These are phyloP conservation scores for Apoda limacodes DNA, from an alignment of 2,888 invertebrate species.

Conservation along the genomic window DNA sequence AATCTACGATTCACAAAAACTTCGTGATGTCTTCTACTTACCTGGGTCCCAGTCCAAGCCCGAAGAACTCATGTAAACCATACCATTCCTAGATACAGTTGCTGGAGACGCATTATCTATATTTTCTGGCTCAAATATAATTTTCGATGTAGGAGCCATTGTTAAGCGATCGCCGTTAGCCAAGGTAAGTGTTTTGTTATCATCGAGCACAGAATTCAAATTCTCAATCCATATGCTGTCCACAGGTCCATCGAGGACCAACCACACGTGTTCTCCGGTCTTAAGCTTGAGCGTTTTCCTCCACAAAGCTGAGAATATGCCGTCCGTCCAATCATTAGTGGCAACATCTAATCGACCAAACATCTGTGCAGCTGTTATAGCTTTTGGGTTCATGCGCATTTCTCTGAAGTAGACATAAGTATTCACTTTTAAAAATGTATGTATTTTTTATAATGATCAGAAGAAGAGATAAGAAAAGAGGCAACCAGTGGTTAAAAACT, in stretches of 20 bases:
- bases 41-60: conserved; percentile 92
- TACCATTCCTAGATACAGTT: conserved; percentile 93
- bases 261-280: conserved; percentile 90
- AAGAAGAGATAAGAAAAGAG: no score
- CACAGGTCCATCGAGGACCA: conserved; percentile 95
- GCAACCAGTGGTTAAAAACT: no score
- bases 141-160: conserved; percentile 95
- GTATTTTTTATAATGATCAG: not conserved
- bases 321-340: conserved; percentile 99
- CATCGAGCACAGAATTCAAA: conserved; percentile 95
- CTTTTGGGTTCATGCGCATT: conserved; percentile 99
- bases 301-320: conserved; percentile 97
- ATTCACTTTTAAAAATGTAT: not conserved
- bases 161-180: conserved; percentile 95
- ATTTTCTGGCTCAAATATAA: conserved; percentile 97
- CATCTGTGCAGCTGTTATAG: conserved; percentile 98
- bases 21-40: no score
- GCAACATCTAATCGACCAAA: conserved; percentile 96
- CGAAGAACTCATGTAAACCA: conserved; percentile 98
- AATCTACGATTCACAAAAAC: not conserved
- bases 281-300: conserved; percentile 92
- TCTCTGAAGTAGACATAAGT: conserved; percentile 67
- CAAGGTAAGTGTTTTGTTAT: conserved; percentile 94
- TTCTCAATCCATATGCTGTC: conserved; percentile 99
- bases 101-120: conserved; percentile 98